phyloP scores from a whole-genome alignment of 2,797 vertebrate species.

The Darevskia mixta region DNA sequence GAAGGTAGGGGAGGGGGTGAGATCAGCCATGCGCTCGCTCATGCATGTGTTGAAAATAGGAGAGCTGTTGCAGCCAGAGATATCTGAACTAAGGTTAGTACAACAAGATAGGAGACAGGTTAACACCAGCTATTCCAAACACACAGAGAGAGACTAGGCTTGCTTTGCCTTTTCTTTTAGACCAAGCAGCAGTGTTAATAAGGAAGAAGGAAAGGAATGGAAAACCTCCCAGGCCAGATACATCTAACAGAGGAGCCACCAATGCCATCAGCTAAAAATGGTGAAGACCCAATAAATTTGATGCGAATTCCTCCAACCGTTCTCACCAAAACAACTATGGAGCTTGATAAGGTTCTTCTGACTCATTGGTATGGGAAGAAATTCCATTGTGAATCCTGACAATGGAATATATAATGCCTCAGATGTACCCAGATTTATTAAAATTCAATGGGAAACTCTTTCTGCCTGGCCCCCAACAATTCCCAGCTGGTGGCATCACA shows the following conservation, averaged over 20 bases:
- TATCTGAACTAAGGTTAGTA: conserved; percentile 95
- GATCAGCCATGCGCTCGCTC: conserved; percentile 98
- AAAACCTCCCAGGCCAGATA: conserved; percentile 48
- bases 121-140: conserved; percentile 80
- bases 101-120: conserved; percentile 90
- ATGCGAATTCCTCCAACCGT: conserved; percentile 4
- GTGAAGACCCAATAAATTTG: not conserved
- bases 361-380: not conserved
- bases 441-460: not conserved
- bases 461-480: not conserved
- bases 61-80: conserved; percentile 97
- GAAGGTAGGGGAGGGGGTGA: conserved; percentile 97
- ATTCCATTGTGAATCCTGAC: not conserved
- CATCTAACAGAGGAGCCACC: conserved; percentile 50
- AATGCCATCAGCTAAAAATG: conserved; percentile 10
- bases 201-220: conserved; percentile 30
- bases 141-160: conserved; percentile 68
- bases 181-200: conserved; percentile 31
- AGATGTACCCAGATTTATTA: accelerated
- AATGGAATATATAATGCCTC: not conserved
- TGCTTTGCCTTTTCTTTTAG: conserved; percentile 46
- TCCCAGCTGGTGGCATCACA: not conserved
- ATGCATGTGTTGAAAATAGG: conserved; percentile 99
- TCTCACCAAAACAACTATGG: accelerated
- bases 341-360: not conserved